These are phyloP conservation scores for Raja brachyura DNA, from an alignment of 2,113 vertebrate species.

Conservation along the genomic window DNA sequence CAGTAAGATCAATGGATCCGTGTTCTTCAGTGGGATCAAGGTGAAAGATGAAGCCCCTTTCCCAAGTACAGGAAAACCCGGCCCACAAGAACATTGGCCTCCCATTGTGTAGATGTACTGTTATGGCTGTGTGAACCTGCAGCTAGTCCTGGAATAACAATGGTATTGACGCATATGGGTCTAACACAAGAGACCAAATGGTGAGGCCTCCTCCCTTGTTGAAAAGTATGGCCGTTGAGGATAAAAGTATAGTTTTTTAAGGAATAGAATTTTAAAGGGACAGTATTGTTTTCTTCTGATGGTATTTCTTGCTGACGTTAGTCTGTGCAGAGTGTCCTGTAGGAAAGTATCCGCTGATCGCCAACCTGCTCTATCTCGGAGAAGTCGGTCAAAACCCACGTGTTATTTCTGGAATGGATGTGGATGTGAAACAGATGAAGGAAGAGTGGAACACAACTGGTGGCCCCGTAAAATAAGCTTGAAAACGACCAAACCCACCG, in stretches of 20 bases:
- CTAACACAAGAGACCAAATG: background rate
- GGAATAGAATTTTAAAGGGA: background rate
- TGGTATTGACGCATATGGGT: background rate
- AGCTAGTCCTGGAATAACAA: background rate
- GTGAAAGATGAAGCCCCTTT: background rate
- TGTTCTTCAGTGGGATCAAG: background rate
- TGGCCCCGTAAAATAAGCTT: background rate
- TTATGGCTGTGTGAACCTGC: background rate
- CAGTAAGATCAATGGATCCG: background rate
- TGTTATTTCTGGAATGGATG: background rate
- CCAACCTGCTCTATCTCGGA: background rate
- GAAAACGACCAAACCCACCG: background rate
- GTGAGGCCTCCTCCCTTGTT: background rate
- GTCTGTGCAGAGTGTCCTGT: background rate
- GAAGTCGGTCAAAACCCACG: background rate
- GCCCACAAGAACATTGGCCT: background rate
- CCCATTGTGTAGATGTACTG: background rate
- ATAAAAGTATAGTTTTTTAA: slow-evolving; percentile 6
- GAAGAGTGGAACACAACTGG: background rate
- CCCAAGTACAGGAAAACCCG: background rate
- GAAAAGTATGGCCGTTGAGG: background rate
- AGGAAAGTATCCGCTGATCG: background rate
- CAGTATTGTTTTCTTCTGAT: background rate
- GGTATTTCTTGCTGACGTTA: background rate
- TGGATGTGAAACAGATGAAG: background rate